phyloP scores from a whole-genome alignment of 2,888 invertebrate species.

The Ophion costatus region DNA sequence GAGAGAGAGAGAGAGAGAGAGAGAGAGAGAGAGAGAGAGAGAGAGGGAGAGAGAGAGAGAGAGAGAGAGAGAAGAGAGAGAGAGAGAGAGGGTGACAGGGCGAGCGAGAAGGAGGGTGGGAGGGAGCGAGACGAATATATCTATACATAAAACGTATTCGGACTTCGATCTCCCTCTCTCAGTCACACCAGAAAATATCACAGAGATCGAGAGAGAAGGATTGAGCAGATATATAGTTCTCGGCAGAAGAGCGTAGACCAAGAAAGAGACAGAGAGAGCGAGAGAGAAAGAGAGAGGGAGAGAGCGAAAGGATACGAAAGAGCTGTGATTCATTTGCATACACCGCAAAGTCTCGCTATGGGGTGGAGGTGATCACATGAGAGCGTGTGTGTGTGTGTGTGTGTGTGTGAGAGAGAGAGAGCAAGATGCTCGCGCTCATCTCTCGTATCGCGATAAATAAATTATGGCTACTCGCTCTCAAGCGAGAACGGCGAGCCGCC shows the following conservation, averaged over 20 bases:
- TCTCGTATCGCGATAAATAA: constrained; percentile 70
- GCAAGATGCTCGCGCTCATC: constrained; percentile 38
- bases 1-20: too few relatives aligned
- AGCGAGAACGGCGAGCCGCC: constrained; percentile 39
- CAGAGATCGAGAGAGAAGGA: constrained; percentile 32
- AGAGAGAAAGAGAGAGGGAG: constrained; percentile 9
- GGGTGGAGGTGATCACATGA: constrained; percentile 23
- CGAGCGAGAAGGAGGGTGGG: too few relatives aligned
- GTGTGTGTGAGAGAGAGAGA: constrained; percentile 12
- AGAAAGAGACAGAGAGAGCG: neutral
- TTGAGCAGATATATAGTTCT: neutral
- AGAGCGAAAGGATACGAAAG: constrained; percentile 8
- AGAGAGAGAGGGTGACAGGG: too few relatives aligned
- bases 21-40: too few relatives aligned
- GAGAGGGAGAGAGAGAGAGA: too few relatives aligned
- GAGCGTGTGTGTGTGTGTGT: neutral
- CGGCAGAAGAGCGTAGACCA: neutral
- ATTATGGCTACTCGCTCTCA: constrained; percentile 64
- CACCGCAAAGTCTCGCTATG: constrained; percentile 21
- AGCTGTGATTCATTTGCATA: constrained; percentile 64
- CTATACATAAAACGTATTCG: neutral
- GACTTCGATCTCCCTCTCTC: constrained; percentile 34
- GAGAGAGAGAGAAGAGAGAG: too few relatives aligned
- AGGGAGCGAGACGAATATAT: neutral
- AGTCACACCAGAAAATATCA: constrained; percentile 21